A percentile compares a stretch with the other conserved stretches of the same genome.
Conservation (phyloP, 2,113 vertebrate genomes). For the Fulica atra region DNA sequence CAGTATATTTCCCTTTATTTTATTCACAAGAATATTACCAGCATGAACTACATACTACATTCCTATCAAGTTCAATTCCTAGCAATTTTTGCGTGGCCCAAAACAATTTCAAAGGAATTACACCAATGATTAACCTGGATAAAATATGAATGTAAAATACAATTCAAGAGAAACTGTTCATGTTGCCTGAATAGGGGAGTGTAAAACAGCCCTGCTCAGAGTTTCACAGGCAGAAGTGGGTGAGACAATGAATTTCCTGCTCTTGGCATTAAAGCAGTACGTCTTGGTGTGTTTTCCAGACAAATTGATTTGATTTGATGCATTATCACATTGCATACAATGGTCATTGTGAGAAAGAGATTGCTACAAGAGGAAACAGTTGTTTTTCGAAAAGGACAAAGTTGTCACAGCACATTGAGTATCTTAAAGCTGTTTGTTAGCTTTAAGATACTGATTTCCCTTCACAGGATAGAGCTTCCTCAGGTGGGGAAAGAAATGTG, state of each 20-base stretch:
- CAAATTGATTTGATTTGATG: slow-evolving; percentile 11
- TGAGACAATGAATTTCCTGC: background rate
- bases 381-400: background rate
- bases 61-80: background rate
- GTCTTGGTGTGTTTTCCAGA: background rate
- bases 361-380: background rate
- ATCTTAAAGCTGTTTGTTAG: background rate
- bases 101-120: background rate
- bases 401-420: background rate
- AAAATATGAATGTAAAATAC: background rate
- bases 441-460: background rate
- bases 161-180: background rate
- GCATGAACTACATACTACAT: background rate
- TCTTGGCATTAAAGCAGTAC: background rate
- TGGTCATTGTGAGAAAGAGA: background rate
- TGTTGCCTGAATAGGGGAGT: background rate
- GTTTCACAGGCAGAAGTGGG: background rate
- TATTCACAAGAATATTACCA: background rate
- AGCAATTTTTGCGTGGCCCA: background rate
- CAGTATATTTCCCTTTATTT: background rate
- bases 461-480: background rate
- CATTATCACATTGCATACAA: background rate
- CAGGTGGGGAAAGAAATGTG: background rate
- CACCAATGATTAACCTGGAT: background rate
- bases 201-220: background rate